Base-by-base conservation (phyloP, 2,888 invertebrate species). In the Habrosyne pyritoides region DNA sequence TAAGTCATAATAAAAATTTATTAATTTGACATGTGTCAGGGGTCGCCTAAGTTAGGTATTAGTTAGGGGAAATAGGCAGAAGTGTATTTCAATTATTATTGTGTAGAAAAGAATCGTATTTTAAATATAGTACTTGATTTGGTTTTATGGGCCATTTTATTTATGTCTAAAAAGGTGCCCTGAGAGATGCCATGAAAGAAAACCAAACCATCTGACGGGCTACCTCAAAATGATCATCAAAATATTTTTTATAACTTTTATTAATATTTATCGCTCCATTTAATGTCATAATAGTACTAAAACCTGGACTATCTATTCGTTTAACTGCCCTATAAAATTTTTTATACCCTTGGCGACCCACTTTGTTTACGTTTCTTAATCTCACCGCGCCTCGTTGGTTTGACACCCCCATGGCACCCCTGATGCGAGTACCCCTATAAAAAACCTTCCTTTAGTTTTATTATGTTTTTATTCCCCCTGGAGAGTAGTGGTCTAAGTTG, bases 291-390 rank as follows among this genome's bases (percentile, higher is more conserved):
- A 65, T 64, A 66, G 61, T 57, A 61, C 54, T 63, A 64, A 75
- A 66, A 57, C 60, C 53, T 60, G 52, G 57, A 64, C 56, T 61
- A 64, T 64, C 63, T 71, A 57, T 56, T 57, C 51, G 52, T 55
- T 66, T 64, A 68, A 66, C 60, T 54, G 59, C 54, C 30, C 58
- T 67, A 63, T 73, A 62, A 57, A 53, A 50, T 60, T 68, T 67
- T 71, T 73, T 65, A 65, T 58, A 56, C 48, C 48, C 49, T 22
- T 47, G 14, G 46, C 28, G 56, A 57, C 55, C 57, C 46, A 51
- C 36, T 64, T 58, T 52, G 55, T 52, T 52, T 52, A 28, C 47
- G 52, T 26, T 42, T 18, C 36, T 47, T 52, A 55, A 47, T 52
- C 36, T 42, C 21, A n/a, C 30, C 30, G 28, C 55, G 12, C 14